Percentiles rank a stretch among this genome's conserved stretches.
phyloP scores from a whole-genome alignment of 2,888 invertebrate genomes.

The Trisateles emortualis region DNA sequence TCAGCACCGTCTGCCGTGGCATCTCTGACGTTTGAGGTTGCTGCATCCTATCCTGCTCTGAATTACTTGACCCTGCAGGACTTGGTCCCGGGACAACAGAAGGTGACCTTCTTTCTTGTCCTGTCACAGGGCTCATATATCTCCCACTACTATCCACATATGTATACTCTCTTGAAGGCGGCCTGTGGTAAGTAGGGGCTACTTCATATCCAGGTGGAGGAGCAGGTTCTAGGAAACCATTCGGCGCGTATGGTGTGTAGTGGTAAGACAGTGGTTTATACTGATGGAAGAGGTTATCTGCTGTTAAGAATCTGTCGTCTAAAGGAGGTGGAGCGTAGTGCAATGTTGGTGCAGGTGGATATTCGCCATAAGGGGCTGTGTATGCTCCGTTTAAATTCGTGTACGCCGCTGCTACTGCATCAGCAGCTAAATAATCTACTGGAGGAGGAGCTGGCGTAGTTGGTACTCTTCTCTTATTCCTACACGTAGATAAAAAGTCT shows the following conservation, averaged over 20 bases:
- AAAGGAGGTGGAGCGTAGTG: constrained; percentile 89
- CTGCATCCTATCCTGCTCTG: constrained; percentile 77
- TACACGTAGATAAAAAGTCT: constrained; percentile 97
- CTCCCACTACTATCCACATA: constrained; percentile 87
- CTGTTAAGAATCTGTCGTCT: constrained; percentile 91
- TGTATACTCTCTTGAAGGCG: constrained; percentile 86
- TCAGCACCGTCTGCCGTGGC: constrained; percentile 95
- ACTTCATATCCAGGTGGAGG: constrained; percentile 87
- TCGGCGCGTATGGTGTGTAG: constrained; percentile 91
- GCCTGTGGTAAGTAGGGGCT: constrained; percentile 89
- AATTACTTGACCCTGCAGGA: constrained; percentile 79
- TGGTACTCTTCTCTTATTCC: constrained; percentile 91
- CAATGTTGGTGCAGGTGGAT: constrained; percentile 90
- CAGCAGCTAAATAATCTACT: constrained; percentile 90
- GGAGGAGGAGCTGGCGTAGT: constrained; percentile 88
- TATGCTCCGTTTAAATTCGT: constrained; percentile 93
- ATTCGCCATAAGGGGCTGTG: constrained; percentile 91
- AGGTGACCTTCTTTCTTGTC: constrained; percentile 89
- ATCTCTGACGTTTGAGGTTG: constrained; percentile 84
- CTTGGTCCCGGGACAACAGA: constrained; percentile 84
- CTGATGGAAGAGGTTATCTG: constrained; percentile 96
- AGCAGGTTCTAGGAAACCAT: constrained; percentile 94
- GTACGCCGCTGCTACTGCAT: constrained; percentile 92
- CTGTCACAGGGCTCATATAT: constrained; percentile 88
- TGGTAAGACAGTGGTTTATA: constrained; percentile 96